phyloP scores from a whole-genome alignment of 2,888 invertebrate genomes.

The Amaurobius ferox region DNA sequence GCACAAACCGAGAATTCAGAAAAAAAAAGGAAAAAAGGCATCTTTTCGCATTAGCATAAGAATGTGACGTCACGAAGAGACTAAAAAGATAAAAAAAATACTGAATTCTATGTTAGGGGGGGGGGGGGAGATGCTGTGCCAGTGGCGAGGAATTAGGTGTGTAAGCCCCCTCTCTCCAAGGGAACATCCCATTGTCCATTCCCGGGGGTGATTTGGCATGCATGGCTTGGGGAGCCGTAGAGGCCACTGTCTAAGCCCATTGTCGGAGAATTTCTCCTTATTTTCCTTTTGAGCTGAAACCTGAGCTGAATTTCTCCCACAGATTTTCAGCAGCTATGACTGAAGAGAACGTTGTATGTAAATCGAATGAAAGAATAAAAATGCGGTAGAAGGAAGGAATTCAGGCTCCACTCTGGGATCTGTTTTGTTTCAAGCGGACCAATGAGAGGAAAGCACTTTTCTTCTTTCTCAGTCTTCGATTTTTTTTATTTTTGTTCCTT shows the following conservation, averaged over 20 bases:
- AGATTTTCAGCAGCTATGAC: conserved; percentile 32
- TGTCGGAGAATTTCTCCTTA: conserved; percentile 48
- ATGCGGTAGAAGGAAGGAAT: conserved; percentile 34
- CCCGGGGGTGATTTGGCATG: conserved; percentile 69
- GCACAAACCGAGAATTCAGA: conserved; percentile 39
- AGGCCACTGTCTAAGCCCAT: conserved; percentile 42
- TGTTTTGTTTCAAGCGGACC: conserved; percentile 50
- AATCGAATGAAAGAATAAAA: conserved; percentile 50
- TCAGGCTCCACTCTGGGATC: conserved; percentile 19
- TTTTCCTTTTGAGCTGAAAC: conserved; percentile 47
- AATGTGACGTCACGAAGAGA: conserved; percentile 61
- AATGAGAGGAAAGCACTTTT: conserved; percentile 25
- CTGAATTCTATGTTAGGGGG: background rate
- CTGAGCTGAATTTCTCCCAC: conserved; percentile 45
- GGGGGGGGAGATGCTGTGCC: conserved; percentile 12
- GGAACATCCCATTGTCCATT: conserved; percentile 53
- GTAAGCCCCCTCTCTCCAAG: conserved; percentile 52
- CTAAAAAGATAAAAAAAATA: conserved; percentile 17
- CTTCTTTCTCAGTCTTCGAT: conserved; percentile 12
- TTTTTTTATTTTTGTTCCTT: background rate
- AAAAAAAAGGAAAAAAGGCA: conserved; percentile 20
- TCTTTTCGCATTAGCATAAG: conserved; percentile 68
- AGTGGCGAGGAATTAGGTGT: conserved; percentile 62
- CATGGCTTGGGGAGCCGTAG: conserved; percentile 63
- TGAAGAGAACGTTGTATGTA: conserved; percentile 43